Evolutionary conservation across 2,888 invertebrate genomes (phyloP).

Genomic region (Margaritifera margaritifera): DNA sequence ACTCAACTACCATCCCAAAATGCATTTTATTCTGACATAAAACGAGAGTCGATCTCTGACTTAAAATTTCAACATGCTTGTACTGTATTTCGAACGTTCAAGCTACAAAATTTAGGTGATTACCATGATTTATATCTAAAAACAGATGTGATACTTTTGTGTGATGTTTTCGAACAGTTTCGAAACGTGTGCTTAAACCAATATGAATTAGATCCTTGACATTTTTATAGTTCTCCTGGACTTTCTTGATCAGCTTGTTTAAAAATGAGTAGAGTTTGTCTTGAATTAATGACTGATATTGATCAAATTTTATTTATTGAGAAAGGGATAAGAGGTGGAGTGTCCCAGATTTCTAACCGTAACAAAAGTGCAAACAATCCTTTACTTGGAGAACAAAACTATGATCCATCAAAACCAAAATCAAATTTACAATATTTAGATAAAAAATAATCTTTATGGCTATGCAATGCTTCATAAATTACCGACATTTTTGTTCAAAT

Average conservation of each 20-base stretch:
- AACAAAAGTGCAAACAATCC: constrained; percentile 52
- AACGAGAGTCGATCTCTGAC: constrained; percentile 8
- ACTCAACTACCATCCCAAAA: no score
- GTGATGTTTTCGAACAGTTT: constrained; percentile 66
- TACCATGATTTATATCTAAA: constrained; percentile 8
- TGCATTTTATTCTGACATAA: constrained; percentile 6
- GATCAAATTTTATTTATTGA: constrained; percentile 51
- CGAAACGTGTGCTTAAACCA: constrained; percentile 43
- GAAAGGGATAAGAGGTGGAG: constrained; percentile 31
- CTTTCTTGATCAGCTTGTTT: constrained; percentile 61
- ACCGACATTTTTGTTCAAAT: constrained; percentile 40
- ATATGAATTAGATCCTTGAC: no score
- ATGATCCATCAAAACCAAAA: background rate
- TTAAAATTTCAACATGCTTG: no score
- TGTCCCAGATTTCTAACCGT: no score
- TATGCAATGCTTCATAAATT: constrained; percentile 46
- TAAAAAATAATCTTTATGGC: constrained; percentile 23
- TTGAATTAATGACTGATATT: constrained; percentile 53
- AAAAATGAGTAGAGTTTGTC: constrained; percentile 45
- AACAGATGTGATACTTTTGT: constrained; percentile 47
- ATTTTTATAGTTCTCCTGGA: constrained; percentile 59
- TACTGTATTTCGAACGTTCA: constrained; percentile 26
- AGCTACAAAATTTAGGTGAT: constrained; percentile 1
- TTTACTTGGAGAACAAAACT: constrained; percentile 41
- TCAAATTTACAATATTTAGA: constrained; percentile 5